Evolutionary conservation across 2,797 vertebrate species (phyloP), one percentile per base, ranked within the genome.

Genomic region (Oreochromis mossambicus): DNA sequence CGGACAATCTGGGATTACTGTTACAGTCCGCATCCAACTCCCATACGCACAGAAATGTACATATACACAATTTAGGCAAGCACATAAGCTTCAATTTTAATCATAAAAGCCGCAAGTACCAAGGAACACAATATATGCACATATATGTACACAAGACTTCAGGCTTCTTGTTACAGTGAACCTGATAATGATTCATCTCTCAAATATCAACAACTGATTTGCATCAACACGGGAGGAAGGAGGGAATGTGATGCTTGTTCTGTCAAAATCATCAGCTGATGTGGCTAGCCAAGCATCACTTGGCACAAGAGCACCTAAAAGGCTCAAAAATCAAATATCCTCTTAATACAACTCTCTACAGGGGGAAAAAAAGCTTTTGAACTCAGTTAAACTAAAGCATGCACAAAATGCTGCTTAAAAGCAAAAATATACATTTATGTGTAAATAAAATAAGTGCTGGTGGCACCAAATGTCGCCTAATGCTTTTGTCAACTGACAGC

Each of bases 401-500:
- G 26, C 26, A 48, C 68, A 8, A 73, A 19, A 19, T 29, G 19
- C 15, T 2, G 0, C 4, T 48, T 73, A 11, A 46, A 73, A 46
- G 21, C 4, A 10, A 46, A 70, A 29, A 1, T 13, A 21, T 55
- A n/a, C 14, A 34, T n/a, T 10, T 50, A 48, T 48, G 9, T 24
- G 3, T 14, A 41, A n/a, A 68, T 81, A 68, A 29, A 52, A 81
- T 26, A 43, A 76, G 46, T 56, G 73, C 77, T 77, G 54, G 76
- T 82, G 79, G 79, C n/a, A 68, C 5, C 36, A 83, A 78, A 41
- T 76, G 81, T 68, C 73, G 81, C 91, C 84, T 80, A 61, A 79
- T 54, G 89, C 93, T 90, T 92, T 95, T 93, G 91, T 93, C 88
- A 90, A 93, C 76, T 78, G 85, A 91, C 89, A 90, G 91, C 91